These are phyloP conservation scores for Heteractis magnifica DNA, from an alignment of 92 coral and sea anemone genomes.

Conservation along the genomic window DNA sequence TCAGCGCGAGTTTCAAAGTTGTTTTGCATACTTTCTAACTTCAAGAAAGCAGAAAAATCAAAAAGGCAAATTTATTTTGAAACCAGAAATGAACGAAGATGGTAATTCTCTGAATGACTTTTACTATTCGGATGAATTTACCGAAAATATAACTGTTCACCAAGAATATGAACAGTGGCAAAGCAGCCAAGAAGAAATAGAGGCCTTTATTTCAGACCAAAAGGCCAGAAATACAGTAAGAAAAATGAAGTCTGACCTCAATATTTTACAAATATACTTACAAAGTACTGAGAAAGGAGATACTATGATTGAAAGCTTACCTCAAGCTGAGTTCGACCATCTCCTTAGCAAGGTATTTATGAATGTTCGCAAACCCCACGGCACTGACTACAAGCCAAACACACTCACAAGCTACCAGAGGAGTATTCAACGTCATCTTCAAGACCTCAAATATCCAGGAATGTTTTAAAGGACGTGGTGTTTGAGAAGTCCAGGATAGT, in stretches of 20 bases:
- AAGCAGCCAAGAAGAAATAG: no score
- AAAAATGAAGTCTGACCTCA: slow-evolving; percentile 20
- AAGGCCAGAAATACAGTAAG: slow-evolving; percentile 7
- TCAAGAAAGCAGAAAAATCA: no score
- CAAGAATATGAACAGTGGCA: no score
- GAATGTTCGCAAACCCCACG: slow-evolving; percentile 12
- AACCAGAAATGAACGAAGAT: no score
- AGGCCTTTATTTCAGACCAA: no score
- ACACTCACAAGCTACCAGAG: slow-evolving; percentile 32
- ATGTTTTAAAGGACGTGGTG: slow-evolving; percentile 25
- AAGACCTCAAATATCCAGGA: slow-evolving; percentile 16
- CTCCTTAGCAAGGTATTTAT: slow-evolving; percentile 27
- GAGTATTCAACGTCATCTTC: slow-evolving; percentile 32
- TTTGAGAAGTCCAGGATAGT: slow-evolving; percentile 39
- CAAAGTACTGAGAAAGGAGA: no score
- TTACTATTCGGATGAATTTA: no score
- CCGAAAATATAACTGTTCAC: no score
- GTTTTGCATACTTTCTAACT: no score
- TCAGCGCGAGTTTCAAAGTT: no score
- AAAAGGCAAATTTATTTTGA: no score
- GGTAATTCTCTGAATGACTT: no score
- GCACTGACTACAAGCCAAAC: slow-evolving; percentile 38
- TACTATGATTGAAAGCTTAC: slow-evolving; percentile 12
- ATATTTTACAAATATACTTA: slow-evolving; percentile 18
- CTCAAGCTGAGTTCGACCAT: slow-evolving; percentile 16